phyloP scores from a whole-genome alignment of 1,140 invertebrate species.

The Globodera ellingtonae region DNA sequence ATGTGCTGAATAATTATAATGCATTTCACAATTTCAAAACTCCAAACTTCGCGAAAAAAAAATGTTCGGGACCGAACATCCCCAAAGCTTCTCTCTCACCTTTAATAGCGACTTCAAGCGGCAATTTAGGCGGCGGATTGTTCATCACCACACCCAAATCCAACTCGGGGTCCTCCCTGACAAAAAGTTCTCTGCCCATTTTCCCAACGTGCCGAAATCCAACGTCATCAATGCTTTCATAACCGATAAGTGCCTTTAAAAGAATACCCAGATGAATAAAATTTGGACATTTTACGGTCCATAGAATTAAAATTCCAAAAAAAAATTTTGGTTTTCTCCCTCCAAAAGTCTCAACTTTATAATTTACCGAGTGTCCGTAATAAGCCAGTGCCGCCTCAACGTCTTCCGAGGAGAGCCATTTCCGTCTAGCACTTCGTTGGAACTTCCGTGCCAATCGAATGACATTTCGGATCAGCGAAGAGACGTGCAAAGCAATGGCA shows the following conservation, averaged over 20 bases:
- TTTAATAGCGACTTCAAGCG: slow-evolving; percentile 47
- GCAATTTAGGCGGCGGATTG: slow-evolving; percentile 45
- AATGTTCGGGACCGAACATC: too few relatives aligned
- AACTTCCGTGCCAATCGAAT: slow-evolving; percentile 42
- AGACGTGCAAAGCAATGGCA: slow-evolving; percentile 25
- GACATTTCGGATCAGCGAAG: slow-evolving; percentile 24
- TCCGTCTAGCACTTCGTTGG: slow-evolving; percentile 40
- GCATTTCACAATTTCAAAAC: too few relatives aligned
- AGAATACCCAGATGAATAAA: background rate
- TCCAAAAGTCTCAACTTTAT: background rate
- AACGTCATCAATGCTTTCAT: slow-evolving; percentile 34
- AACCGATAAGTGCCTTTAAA: slow-evolving; percentile 44
- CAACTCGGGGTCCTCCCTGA: slow-evolving; percentile 48
- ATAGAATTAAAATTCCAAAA: too few relatives aligned
- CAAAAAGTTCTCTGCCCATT: slow-evolving; percentile 43
- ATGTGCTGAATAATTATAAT: slow-evolving; percentile 50
- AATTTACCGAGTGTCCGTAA: slow-evolving; percentile 43
- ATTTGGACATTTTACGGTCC: too few relatives aligned
- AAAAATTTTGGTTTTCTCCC: too few relatives aligned
- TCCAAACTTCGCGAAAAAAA: too few relatives aligned
- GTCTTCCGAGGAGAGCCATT: slow-evolving; percentile 40
- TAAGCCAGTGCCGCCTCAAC: slow-evolving; percentile 46
- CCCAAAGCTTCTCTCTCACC: slow-evolving; percentile 21
- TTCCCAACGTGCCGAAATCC: slow-evolving; percentile 42
- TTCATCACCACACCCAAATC: slow-evolving; percentile 41